Conservation (phyloP, 2,797 vertebrate genomes). For the Sebastes baramenuke region DNA sequence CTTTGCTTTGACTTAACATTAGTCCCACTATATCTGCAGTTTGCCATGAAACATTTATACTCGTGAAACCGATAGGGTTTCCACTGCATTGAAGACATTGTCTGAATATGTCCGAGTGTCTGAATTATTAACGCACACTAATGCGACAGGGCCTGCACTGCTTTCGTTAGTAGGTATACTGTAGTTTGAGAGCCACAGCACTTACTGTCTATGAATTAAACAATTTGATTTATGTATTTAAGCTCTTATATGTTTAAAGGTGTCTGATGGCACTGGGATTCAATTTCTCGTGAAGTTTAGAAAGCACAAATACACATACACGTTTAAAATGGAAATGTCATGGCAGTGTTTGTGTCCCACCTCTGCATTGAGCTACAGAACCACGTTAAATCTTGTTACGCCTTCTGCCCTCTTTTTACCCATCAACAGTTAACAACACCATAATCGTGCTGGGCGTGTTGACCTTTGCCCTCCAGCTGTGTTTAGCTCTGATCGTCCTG, state of each 20-base stretch:
- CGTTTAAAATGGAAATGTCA: neutral
- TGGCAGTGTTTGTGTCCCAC: neutral
- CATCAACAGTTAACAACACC: slow-evolving; percentile 47
- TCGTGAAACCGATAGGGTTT: slow-evolving; percentile 17
- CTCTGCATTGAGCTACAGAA: neutral
- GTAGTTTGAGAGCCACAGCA: neutral
- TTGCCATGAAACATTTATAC: slow-evolving; percentile 45
- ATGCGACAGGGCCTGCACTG: neutral
- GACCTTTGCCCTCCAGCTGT: slow-evolving; percentile 79
- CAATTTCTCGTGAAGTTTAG: neutral
- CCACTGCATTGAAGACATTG: neutral
- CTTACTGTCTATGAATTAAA: neutral
- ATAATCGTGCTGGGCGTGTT: slow-evolving; percentile 62
- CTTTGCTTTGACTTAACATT: neutral
- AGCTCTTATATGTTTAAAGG: neutral
- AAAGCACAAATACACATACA: neutral
- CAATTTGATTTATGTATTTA: neutral
- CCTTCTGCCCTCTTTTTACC: slow-evolving; percentile 4
- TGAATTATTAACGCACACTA: slow-evolving; percentile 43
- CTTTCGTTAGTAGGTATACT: neutral
- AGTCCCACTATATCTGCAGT: neutral
- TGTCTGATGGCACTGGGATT: neutral
- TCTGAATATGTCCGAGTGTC: slow-evolving; percentile 16
- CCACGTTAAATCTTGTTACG: neutral
- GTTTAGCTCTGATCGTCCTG: slow-evolving; percentile 62